Evolutionary conservation across 2,888 invertebrate genomes (phyloP).

Genomic region (Erebia aethiops): DNA sequence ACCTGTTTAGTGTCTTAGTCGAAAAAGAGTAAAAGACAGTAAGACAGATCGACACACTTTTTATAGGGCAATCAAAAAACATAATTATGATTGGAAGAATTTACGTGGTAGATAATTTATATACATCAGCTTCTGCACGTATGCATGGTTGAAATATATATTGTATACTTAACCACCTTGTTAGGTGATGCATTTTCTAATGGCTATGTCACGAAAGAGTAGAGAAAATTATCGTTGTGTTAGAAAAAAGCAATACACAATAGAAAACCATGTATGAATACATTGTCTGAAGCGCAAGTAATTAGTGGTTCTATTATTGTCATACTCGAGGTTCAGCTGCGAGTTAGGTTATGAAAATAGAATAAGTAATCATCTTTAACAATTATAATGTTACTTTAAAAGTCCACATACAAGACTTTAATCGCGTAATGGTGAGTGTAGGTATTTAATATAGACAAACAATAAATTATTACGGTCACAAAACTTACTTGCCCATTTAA

Average conservation of each 20-base stretch:
- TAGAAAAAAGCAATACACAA: conserved; percentile 9
- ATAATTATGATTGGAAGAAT: no score
- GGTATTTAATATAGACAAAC: background rate
- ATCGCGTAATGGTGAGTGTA: background rate
- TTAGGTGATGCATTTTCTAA: background rate
- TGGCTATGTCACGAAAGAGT: background rate
- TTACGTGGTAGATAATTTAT: no score
- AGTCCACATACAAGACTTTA: background rate
- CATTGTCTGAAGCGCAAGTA: conserved; percentile 12
- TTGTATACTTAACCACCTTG: no score
- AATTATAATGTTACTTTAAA: background rate
- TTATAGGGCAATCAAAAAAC: no score
- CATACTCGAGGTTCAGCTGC: background rate
- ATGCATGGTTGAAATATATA: no score
- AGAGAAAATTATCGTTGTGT: conserved; percentile 1
- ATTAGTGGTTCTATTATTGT: conserved; percentile 8
- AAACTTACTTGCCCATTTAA: no score
- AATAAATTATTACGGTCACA: no score
- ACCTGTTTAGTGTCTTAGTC: no score
- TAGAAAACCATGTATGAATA: conserved; percentile 12
- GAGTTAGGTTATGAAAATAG: conserved; percentile 1
- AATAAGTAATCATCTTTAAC: conserved; percentile 1
- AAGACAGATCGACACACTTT: no score
- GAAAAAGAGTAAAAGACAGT: no score
- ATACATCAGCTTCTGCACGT: no score